Conservation (phyloP, 2,888 invertebrate genomes). For the Cephonodes hylas region DNA sequence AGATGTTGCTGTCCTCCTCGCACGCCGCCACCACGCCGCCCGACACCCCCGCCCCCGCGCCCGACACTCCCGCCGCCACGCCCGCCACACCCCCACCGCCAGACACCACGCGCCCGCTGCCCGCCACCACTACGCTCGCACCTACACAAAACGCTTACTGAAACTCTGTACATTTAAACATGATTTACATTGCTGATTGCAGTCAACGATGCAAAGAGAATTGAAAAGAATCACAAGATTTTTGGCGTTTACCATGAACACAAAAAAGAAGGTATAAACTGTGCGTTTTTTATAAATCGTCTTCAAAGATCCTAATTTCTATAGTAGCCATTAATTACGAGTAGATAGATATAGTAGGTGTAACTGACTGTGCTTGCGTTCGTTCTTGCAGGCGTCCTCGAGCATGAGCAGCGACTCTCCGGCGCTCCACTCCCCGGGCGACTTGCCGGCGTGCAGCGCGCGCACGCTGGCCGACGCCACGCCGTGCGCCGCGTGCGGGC, state of each 20-base stretch:
- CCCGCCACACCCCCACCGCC: constrained; percentile 17
- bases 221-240: too few relatives aligned
- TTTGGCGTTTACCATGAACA: too few relatives aligned
- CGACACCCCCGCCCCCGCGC: constrained; percentile 26
- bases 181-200: too few relatives aligned
- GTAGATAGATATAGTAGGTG: not conserved
- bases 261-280: too few relatives aligned
- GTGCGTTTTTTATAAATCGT: too few relatives aligned
- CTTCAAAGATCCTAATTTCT: too few relatives aligned
- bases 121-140: constrained; percentile 61
- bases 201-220: too few relatives aligned
- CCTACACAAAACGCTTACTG: constrained; percentile 38
- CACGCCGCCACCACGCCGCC: constrained; percentile 27
- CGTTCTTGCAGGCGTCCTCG: constrained; percentile 75
- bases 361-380: constrained; percentile 67
- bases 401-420: constrained; percentile 75
- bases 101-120: constrained; percentile 39
- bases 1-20: constrained; percentile 85
- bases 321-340: too few relatives aligned
- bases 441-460: constrained; percentile 68
- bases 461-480: constrained; percentile 33
- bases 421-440: constrained; percentile 75
- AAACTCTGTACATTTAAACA: too few relatives aligned
- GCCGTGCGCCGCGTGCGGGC: constrained; percentile 24
- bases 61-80: constrained; percentile 28